Evolutionary conservation across 2,797 vertebrate genomes (phyloP), one percentile per base, ranked within the genome.

Genomic region (Peromyscus nudipes): DNA sequence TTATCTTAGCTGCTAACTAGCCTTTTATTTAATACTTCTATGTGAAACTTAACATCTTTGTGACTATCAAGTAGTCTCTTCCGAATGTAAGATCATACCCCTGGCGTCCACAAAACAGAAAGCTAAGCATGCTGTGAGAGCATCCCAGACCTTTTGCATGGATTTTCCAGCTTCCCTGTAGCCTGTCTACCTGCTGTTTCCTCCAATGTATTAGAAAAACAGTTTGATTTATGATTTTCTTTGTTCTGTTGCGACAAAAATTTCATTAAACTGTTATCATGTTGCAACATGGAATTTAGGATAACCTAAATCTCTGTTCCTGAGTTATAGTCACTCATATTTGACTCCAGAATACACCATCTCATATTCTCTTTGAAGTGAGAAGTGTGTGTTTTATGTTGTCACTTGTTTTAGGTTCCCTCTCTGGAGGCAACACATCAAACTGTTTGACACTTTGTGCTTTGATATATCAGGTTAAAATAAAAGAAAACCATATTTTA

Each of bases 401-500:
- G 23, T 55, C 67, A 37, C 27, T 77, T 67, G 57, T 94, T 34
- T 55, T 29, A 89, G 19, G 4, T 52, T 77, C 96, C n/a, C 12
- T 65, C 4, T 93, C 10, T 73, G 83, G 31, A 91, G 19, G 10
- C 9, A 86, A 34, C 25, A 37, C 14, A 73, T 92, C 31, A 91
- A 40, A 87, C 71, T 93, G 27, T 69, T 92, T 94, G 62, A 1
- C 5, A 67, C 1, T 90, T 75, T 52, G 29, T 77, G 43, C 12
- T 10, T 92, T 96, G n/a, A 60, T 91, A 88, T 60, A 89, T 91
- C 4, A 73, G 31, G 85, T 92, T 92, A 62, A 95, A 89, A 67
- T 57, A 52, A 64, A 46, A 67, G 16, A 49, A 73, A 82, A 76
- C 57, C 1, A 46, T 52, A 40, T 40, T 76, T 25, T 2, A 55